A percentile compares a stretch with the other conserved stretches of the same genome.
phyloP scores from a whole-genome alignment of 2,797 vertebrate genomes.

The Hemibagrus guttatus region DNA sequence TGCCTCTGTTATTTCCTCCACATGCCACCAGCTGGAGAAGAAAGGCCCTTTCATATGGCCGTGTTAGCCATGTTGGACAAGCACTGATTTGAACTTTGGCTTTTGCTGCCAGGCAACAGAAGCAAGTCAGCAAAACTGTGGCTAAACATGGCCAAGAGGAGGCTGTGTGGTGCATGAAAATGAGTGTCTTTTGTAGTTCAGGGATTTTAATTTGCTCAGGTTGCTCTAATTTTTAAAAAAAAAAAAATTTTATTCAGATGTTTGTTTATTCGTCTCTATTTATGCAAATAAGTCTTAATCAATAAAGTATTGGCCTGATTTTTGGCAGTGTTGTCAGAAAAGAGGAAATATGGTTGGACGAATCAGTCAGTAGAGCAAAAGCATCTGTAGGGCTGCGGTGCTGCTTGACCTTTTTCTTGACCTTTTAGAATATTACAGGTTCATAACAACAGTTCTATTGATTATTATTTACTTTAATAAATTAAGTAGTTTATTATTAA shows the following conservation, averaged over 20 bases:
- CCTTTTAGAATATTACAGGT: no score
- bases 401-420: background rate
- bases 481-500: no score
- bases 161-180: constrained; percentile 33
- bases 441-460: no score
- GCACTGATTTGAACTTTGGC: constrained; percentile 55
- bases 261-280: background rate
- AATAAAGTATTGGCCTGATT: background rate
- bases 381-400: no score
- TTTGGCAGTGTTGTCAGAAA: background rate
- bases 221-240: background rate
- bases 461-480: no score
- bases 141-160: constrained; percentile 43
- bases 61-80: constrained; percentile 45
- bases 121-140: constrained; percentile 53
- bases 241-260: background rate
- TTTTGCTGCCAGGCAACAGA: constrained; percentile 49
- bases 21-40: constrained; percentile 33
- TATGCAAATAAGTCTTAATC: background rate
- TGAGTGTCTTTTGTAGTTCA: background rate
- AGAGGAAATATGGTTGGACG: background rate
- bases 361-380: background rate
- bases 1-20: background rate
- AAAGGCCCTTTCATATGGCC: constrained; percentile 42
- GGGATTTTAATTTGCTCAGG: background rate